These are phyloP conservation scores for Limanda limanda DNA, from an alignment of 2,113 vertebrate species.

Conservation along the genomic window DNA sequence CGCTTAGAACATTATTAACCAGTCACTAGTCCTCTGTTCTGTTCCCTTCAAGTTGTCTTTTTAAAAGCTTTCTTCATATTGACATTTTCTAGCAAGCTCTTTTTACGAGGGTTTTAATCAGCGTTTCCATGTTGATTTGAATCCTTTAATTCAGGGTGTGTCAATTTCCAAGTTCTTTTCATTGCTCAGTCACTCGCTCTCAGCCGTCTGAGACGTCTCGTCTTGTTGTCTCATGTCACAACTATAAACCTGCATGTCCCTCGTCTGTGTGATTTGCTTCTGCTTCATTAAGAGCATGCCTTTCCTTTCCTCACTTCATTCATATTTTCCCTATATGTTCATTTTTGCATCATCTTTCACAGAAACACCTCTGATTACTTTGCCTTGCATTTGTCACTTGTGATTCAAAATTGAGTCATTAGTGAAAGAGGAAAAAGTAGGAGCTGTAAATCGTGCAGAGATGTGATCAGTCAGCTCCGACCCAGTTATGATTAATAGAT, in stretches of 20 bases:
- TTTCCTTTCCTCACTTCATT: slow-evolving; percentile 8
- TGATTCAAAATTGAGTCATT: neutral
- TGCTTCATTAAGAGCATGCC: slow-evolving; percentile 1
- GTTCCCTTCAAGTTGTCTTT: neutral
- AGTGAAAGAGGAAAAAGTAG: neutral
- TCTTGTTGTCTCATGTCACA: slow-evolving; percentile 6
- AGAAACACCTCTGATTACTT: neutral
- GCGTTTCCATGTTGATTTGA: neutral
- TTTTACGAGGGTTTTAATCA: neutral
- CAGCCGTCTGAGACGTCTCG: slow-evolving; percentile 5
- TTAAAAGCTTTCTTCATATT: neutral
- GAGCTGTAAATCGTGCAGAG: neutral
- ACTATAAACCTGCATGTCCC: slow-evolving; percentile 11
- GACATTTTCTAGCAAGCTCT: neutral
- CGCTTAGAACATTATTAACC: no score
- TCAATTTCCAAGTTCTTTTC: neutral
- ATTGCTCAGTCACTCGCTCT: no score
- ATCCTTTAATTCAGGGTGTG: neutral
- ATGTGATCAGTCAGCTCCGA: slow-evolving; percentile 2
- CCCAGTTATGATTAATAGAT: neutral
- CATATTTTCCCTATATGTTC: slow-evolving; percentile 1
- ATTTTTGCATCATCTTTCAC: neutral
- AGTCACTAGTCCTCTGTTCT: neutral
- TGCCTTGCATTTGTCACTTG: neutral
- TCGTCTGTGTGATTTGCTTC: neutral